Evolutionary conservation across 2,113 vertebrate genomes (phyloP).

Genomic region (Picathartes gymnocephalus): DNA sequence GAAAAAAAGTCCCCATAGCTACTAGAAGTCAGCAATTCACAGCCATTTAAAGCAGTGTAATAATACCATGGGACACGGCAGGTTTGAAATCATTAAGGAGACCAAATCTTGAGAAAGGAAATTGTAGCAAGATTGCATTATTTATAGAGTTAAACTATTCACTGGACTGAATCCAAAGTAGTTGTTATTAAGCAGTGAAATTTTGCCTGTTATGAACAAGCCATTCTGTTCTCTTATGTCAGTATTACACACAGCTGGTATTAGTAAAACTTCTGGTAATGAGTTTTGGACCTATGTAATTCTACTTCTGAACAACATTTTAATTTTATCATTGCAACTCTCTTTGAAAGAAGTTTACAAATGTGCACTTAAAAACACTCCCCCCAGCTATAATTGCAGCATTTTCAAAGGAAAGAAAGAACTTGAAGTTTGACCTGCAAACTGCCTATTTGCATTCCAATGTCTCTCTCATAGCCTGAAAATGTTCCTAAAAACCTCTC

Average conservation of each 20-base stretch:
- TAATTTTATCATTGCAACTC: background rate
- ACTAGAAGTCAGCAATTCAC: background rate
- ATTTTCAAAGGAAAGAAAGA: background rate
- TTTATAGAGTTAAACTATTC: conserved; percentile 68
- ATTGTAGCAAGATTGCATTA: conserved; percentile 62
- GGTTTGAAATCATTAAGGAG: conserved; percentile 46
- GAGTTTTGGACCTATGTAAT: background rate
- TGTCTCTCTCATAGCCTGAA: background rate
- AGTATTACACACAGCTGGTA: conserved; percentile 39
- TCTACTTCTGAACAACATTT: background rate
- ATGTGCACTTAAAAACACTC: background rate
- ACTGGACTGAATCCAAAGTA: conserved; percentile 48
- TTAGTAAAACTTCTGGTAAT: conserved; percentile 18
- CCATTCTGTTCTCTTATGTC: conserved; percentile 9
- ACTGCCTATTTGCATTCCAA: background rate
- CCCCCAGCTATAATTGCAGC: background rate
- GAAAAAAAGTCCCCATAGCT: background rate
- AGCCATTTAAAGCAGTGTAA: background rate
- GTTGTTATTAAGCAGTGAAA: conserved; percentile 36
- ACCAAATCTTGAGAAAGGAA: conserved; percentile 57
- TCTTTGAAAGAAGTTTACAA: background rate
- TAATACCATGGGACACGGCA: conserved; percentile 6
- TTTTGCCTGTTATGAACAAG: conserved; percentile 33
- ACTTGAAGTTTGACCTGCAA: background rate
- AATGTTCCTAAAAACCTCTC: background rate